Conservation (phyloP, 1,140 invertebrate genomes). For the Ctenoplectra terminalis region DNA sequence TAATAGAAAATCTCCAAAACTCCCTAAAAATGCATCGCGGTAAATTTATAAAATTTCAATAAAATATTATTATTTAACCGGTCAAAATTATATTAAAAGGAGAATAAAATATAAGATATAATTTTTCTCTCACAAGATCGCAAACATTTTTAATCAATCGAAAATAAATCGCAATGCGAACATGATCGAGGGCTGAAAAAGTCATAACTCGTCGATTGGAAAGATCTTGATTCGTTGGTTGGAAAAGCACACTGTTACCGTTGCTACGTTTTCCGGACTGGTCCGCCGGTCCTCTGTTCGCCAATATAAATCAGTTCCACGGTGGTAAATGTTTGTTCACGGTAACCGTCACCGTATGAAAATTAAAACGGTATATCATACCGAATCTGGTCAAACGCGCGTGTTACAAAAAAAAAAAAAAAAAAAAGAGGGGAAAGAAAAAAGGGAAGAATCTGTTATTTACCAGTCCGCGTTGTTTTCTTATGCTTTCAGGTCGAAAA, state of each 20-base stretch:
- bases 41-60: no score
- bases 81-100: no score
- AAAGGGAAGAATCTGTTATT: background rate
- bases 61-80: no score
- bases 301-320: conserved; percentile 33
- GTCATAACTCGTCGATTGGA: background rate
- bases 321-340: conserved; percentile 21
- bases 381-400: conserved; percentile 19
- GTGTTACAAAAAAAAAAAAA: background rate
- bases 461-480: background rate
- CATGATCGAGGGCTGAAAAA: background rate
- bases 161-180: background rate
- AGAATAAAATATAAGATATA: no score
- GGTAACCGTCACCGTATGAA: conserved; percentile 35
- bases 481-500: background rate
- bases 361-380: conserved; percentile 46
- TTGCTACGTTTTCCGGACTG: background rate
- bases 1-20: no score
- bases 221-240: background rate
- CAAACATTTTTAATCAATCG: background rate
- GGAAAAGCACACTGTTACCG: background rate
- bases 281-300: background rate
- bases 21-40: no score
- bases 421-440: background rate
- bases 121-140: no score